Conservation (phyloP, 92 coral and sea anemone genomes). For the Epizoanthus fatuus region DNA sequence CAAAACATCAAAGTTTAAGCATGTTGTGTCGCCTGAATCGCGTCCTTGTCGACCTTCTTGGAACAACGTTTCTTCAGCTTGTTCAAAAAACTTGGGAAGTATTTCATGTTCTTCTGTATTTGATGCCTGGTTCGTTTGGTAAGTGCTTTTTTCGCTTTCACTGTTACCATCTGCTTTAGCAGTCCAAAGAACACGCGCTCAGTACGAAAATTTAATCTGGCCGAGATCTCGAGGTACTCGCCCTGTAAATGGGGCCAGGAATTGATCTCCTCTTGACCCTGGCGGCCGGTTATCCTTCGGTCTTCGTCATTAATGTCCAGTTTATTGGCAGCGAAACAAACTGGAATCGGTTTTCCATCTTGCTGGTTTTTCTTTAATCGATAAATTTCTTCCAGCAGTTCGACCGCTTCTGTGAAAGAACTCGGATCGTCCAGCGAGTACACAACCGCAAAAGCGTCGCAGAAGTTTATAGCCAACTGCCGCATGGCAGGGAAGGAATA, state of each 20-base stretch:
- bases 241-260: conserved; percentile 63
- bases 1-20: too few species aligned
- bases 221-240: conserved; percentile 84
- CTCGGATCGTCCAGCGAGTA: conserved; percentile 73
- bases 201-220: conserved; percentile 69
- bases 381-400: conserved; percentile 63
- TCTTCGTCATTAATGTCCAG: conserved; percentile 67
- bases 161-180: conserved; percentile 26
- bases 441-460: conserved; percentile 83
- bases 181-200: conserved; percentile 56
- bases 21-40: too few species aligned
- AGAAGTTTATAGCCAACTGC: conserved; percentile 66
- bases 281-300: conserved; percentile 54
- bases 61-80: conserved; percentile 4
- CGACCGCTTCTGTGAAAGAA: conserved; percentile 78
- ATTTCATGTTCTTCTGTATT: conserved; percentile 1
- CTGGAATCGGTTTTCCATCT: conserved; percentile 43
- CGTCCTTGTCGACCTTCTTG: background rate
- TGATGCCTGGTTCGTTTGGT: conserved; percentile 19
- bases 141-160: conserved; percentile 21
- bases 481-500: conserved; percentile 88
- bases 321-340: conserved; percentile 77
- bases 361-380: conserved; percentile 40
- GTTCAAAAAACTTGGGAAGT: conserved; percentile 5
- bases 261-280: conserved; percentile 63